Base-by-base conservation (phyloP, 2,888 invertebrate genomes). In the Penaeus monodon region DNA sequence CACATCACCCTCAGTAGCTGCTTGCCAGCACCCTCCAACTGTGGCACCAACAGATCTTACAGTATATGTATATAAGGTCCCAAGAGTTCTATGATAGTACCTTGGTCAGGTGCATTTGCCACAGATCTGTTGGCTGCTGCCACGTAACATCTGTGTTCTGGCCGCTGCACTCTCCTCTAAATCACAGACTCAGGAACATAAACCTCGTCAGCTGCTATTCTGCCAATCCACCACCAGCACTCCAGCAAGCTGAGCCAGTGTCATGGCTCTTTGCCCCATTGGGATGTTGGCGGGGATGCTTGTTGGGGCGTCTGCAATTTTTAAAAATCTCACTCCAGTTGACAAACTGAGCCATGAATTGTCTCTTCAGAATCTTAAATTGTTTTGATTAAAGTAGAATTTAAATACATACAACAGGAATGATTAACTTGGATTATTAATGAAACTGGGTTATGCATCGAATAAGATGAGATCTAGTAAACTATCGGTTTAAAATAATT, bases 1-100 rank as follows among this genome's bases (percentile, higher is more conserved):
- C 70, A 57, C 85, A 85, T 80, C 73, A 80, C 85, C 74, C 86
- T 83, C 38, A 79, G 44, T 87, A 87, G n/a, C 74, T 79, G 73
- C 82, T 83, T 83, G 70, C 49, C n/a, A 44, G 76, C 81, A n/a
- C 86, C 24, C 66, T 57, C n/a, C 76, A 73, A 65, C 73, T 77
- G 57, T 44, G 63, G 29, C 73, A n/a, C 29, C 63, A 33, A 66
- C 44, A 81, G n/a, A 66, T 64, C 78, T 74, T 65, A 57, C 57
- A 57, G 57, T 57, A n/a, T 57, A 57, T 57, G n/a, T 57, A 57
- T 57, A 14, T 12, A 57, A 57, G 57, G 20, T 12, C 17, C 57
- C 17, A 57, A 57, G 57, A 57, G n/a, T 57, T 57, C 57, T 57
- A 57, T 17, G 57, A 57, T 57, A 57, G 57, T 57, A 12, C 57